These are phyloP conservation scores for Anguilla megastoma DNA, from an alignment of 2,797 vertebrate species.

Conservation along the genomic window DNA sequence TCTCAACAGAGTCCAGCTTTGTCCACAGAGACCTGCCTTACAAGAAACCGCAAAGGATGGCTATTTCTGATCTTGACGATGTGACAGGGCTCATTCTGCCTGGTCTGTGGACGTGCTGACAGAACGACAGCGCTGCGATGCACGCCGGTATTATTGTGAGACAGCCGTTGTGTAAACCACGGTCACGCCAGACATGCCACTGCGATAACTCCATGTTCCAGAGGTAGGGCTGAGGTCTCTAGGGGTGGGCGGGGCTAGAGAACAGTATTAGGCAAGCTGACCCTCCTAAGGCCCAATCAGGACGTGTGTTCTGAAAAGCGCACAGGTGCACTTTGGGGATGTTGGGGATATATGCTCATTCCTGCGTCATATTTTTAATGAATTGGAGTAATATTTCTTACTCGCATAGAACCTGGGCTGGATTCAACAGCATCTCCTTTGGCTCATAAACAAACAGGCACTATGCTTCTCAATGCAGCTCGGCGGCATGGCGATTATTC, in stretches of 20 bases:
- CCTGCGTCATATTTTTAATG: background rate
- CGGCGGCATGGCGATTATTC: background rate
- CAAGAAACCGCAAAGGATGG: background rate
- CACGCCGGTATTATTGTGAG: slow-evolving; percentile 51
- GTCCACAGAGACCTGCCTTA: background rate
- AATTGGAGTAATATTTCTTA: background rate
- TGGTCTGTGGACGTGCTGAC: slow-evolving; percentile 46
- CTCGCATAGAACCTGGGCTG: background rate
- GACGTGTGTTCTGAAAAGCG: background rate
- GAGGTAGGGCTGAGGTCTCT: background rate
- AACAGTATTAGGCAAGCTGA: background rate
- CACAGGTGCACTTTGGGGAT: background rate
- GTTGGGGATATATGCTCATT: background rate
- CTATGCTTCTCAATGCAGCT: background rate
- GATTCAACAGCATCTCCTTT: background rate
- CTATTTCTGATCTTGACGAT: slow-evolving; percentile 39
- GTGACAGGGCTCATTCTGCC: slow-evolving; percentile 29
- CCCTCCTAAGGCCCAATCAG: background rate
- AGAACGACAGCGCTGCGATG: slow-evolving; percentile 46
- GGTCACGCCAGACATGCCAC: slow-evolving; percentile 37
- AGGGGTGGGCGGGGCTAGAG: background rate
- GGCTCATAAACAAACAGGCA: background rate
- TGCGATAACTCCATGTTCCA: slow-evolving; percentile 29
- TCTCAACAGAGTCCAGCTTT: background rate
- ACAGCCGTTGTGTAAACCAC: slow-evolving; percentile 47